Base-by-base conservation (phyloP, 2,888 invertebrate genomes). In the Trachelus stipa region DNA sequence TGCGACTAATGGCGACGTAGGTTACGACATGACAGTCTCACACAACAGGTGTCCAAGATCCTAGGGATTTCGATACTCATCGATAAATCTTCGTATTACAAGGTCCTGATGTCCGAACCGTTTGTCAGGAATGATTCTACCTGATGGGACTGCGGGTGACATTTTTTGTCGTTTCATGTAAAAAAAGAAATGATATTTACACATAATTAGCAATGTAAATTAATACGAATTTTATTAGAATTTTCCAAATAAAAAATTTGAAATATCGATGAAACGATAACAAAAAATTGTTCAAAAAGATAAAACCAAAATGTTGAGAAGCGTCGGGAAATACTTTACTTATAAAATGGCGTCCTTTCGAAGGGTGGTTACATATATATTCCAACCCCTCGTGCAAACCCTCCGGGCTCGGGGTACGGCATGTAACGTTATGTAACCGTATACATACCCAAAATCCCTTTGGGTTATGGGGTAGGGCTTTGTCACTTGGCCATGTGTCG, bases 401-500 rank as follows among this genome's bases (percentile, higher is more conserved):
- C 87, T 84, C 78, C 83, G 83, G 85, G 69, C 76, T n/a, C 75
- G 74, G 78, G 80, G 82, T 34, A 80, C 73, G 77, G 76, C 86
- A 81, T 85, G 88, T 86, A 88, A 87, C 88, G 88, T 90, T 89
- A 88, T 88, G 90, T 90, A 90, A 90, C 87, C 89, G 90, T 90
- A 90, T 90, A 90, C 88, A 88, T 87, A 86, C 83, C 88, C 87
- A 87, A 87, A 87, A 88, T 90, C 86, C 85, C 81, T 81, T 84
- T 86, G 87, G 87, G 88, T 85, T 81, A 84, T 82, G 80, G 83
- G 83, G 84, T 84, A 86, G 85, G 85, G 87, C 90, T 90, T 91
- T 91, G 91, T 91, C 89, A 87, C 84, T 84, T 87, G 86, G 88
- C 91, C 91, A 91, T 91, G 91, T 91, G 91, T 91, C 89, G 88